Evolutionary conservation across 2,797 vertebrate species (phyloP).

Genomic region (Semaprochilodus insignis): DNA sequence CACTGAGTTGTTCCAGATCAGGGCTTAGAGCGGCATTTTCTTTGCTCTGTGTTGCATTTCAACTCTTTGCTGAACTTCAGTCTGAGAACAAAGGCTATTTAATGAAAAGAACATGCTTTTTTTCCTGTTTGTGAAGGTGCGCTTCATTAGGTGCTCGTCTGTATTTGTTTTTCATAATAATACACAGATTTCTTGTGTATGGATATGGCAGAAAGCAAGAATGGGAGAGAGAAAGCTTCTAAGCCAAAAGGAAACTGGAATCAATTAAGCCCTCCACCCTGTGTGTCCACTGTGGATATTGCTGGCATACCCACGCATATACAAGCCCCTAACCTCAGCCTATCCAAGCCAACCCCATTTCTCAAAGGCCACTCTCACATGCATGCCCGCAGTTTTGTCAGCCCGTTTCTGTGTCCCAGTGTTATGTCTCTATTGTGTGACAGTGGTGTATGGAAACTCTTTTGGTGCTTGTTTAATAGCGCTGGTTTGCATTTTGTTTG

Average conservation of each 20-base stretch:
- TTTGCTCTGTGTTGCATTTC: conserved; percentile 23
- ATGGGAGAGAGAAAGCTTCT: not conserved
- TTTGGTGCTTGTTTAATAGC: conserved; percentile 77
- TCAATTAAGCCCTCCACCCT: conserved; percentile 60
- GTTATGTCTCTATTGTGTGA: conserved; percentile 70
- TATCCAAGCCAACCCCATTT: conserved; percentile 67
- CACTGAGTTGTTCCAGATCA: conserved; percentile 41
- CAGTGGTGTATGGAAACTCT: conserved; percentile 79
- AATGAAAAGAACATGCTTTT: conserved; percentile 16
- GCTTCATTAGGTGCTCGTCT: conserved; percentile 27
- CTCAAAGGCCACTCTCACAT: conserved; percentile 67
- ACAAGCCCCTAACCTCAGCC: conserved; percentile 55
- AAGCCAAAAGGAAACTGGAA: conserved; percentile 58
- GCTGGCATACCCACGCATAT: conserved; percentile 61
- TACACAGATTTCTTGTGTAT: conserved; percentile 33
- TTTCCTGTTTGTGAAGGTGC: conserved; percentile 36
- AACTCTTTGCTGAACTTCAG: not conserved
- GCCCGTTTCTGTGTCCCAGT: conserved; percentile 61
- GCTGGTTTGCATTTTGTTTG: conserved; percentile 73
- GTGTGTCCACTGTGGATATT: conserved; percentile 66
- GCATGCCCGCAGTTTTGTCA: conserved; percentile 62
- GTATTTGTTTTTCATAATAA: conserved; percentile 29
- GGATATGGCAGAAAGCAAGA: conserved; percentile 22
- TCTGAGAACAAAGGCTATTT: conserved; percentile 32
- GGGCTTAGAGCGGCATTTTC: conserved; percentile 24